Evolutionary conservation across 2,888 invertebrate species (phyloP).

Genomic region (Chalcis sispes): DNA sequence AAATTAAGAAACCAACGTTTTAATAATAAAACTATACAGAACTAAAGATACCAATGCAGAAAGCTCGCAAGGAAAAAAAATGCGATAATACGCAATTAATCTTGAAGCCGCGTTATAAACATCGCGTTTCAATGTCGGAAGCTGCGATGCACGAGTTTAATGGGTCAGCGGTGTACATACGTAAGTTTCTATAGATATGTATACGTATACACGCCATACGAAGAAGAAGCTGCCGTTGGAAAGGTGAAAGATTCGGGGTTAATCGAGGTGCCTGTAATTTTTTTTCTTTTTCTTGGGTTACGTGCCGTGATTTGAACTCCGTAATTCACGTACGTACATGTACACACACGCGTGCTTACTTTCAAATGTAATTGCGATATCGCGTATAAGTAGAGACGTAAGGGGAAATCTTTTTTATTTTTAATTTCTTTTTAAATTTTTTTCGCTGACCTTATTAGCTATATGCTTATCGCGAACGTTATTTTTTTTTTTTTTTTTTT

Average conservation of each 20-base stretch:
- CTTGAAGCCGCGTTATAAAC: background rate
- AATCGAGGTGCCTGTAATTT: constrained; percentile 64
- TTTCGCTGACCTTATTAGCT: too few relatives aligned
- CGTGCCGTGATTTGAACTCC: constrained; percentile 15
- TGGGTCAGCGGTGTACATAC: constrained; percentile 46
- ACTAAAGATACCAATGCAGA: too few relatives aligned
- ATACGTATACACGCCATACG: constrained; percentile 30
- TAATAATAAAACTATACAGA: too few relatives aligned
- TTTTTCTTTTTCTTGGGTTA: constrained; percentile 59
- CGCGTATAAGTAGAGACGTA: background rate
- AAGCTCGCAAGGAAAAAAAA: too few relatives aligned
- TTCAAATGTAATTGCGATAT: constrained; percentile 28
- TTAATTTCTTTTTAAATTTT: too few relatives aligned
- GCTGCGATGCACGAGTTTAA: constrained; percentile 32
- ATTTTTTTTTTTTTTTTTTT: too few relatives aligned
- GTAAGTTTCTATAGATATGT: background rate
- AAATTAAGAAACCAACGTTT: too few relatives aligned
- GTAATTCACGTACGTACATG: background rate
- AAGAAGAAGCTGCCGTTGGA: constrained; percentile 35
- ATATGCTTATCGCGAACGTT: too few relatives aligned
- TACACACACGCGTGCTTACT: constrained; percentile 24
- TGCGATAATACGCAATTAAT: too few relatives aligned
- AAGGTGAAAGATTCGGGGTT: constrained; percentile 68
- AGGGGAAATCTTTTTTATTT: too few relatives aligned
- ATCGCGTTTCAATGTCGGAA: constrained; percentile 26